Conservation (phyloP, 2,797 vertebrate genomes). For the Pangasius sanitwongsei region DNA sequence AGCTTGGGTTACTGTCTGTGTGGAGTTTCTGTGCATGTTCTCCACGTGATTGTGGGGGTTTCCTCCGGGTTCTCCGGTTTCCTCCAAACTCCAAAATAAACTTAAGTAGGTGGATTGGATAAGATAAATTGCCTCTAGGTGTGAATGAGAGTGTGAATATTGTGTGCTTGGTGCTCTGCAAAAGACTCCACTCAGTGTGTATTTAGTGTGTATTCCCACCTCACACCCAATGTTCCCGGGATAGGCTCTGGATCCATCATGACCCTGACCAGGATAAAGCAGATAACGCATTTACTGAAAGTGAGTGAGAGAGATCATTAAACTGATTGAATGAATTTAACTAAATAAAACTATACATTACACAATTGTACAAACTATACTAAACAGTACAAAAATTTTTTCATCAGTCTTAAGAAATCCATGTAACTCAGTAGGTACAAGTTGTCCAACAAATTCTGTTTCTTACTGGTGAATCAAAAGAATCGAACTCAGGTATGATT, state of each 20-base stretch:
- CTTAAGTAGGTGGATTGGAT: background rate
- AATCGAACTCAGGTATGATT: background rate
- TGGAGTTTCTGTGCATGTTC: background rate
- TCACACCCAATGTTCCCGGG: background rate
- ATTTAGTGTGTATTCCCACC: background rate
- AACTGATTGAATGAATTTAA: background rate
- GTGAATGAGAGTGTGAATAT: background rate
- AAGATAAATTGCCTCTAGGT: background rate
- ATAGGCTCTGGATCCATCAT: background rate
- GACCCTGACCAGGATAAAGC: background rate
- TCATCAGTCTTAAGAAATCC: background rate
- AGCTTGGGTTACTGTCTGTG: background rate
- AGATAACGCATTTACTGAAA: background rate
- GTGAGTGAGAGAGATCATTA: background rate
- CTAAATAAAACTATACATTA: background rate
- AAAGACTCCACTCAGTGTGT: background rate
- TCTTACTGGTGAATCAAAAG: slow-evolving; percentile 2
- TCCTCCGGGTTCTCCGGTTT: background rate
- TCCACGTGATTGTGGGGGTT: background rate
- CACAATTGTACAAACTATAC: background rate
- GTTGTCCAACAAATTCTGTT: background rate
- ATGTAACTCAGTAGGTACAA: background rate
- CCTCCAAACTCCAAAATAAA: background rate
- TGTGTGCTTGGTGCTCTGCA: background rate
- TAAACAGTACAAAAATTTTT: background rate